These are phyloP conservation scores for Lithobates sylvaticus DNA, from an alignment of 2,797 vertebrate genomes.

Conservation along the genomic window DNA sequence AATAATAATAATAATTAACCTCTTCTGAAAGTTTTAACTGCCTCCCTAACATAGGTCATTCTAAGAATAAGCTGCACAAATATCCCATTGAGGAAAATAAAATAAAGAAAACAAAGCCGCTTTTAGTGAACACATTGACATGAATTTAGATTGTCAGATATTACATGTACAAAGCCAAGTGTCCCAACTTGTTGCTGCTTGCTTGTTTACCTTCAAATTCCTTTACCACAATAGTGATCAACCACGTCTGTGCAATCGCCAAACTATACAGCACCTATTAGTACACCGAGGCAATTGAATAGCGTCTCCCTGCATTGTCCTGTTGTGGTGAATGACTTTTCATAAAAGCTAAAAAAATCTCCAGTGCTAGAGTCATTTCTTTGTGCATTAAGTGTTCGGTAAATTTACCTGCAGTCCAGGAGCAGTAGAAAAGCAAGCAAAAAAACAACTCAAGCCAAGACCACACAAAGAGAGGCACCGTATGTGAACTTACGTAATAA, in stretches of 20 bases:
- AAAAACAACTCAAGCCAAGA: slow-evolving; percentile 4
- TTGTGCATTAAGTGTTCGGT: slow-evolving; percentile 10
- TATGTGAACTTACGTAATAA: not conserved
- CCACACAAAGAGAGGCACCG: slow-evolving; percentile 16
- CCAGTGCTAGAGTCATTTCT: not conserved
- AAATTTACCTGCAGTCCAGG: slow-evolving; percentile 8
- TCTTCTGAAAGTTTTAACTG: no score
- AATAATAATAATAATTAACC: no score
- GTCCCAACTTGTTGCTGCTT: slow-evolving; percentile 51
- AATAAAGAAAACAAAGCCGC: slow-evolving; percentile 1
- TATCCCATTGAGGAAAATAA: not conserved
- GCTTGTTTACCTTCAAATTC: slow-evolving; percentile 62
- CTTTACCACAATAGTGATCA: slow-evolving; percentile 49
- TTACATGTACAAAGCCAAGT: slow-evolving; percentile 23
- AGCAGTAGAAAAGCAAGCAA: slow-evolving; percentile 1
- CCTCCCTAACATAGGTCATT: not conserved
- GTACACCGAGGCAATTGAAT: slow-evolving; percentile 23
- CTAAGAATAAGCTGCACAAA: not conserved
- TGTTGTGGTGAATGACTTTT: not conserved
- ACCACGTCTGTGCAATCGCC: slow-evolving; percentile 38
- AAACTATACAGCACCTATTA: slow-evolving; percentile 45
- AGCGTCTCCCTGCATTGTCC: not conserved
- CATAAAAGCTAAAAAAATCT: not conserved
- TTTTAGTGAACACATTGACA: not conserved
- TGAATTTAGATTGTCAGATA: slow-evolving; percentile 10